Evolutionary conservation across 2,888 invertebrate species (phyloP).

Genomic region (Camptogramma bilineatum): DNA sequence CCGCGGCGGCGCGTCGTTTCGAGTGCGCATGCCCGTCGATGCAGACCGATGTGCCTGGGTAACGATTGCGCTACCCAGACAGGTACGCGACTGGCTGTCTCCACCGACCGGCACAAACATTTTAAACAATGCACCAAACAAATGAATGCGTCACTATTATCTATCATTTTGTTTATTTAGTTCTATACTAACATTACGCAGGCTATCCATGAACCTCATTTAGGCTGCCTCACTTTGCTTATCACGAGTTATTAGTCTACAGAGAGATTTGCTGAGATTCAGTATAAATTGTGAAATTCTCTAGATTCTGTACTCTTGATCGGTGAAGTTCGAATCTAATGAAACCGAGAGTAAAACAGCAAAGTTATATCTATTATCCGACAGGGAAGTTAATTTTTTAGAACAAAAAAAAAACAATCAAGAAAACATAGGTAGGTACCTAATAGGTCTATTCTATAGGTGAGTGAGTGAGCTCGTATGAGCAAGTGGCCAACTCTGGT

Average conservation of each 20-base stretch:
- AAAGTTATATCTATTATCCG: too few species aligned
- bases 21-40: slow-evolving; percentile 79
- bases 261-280: not conserved
- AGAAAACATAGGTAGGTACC: too few species aligned
- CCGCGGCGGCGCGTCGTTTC: slow-evolving; percentile 49
- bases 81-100: slow-evolving; percentile 81
- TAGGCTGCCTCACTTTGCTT: not conserved
- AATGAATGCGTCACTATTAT: slow-evolving; percentile 59
- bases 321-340: not conserved
- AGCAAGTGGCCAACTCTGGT: too few species aligned
- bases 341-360: too few species aligned
- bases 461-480: too few species aligned
- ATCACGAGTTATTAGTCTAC: not conserved
- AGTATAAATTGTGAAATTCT: not conserved
- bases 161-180: slow-evolving; percentile 52
- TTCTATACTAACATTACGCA: slow-evolving; percentile 19
- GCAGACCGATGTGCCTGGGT: slow-evolving; percentile 79
- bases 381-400: too few species aligned
- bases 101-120: slow-evolving; percentile 52
- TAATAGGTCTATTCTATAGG: too few species aligned
- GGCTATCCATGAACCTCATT: not conserved
- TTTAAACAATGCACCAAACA: slow-evolving; percentile 75
- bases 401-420: not conserved
- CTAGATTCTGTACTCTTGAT: not conserved
- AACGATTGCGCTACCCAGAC: slow-evolving; percentile 80